These are phyloP conservation scores for Fragum whitleyi DNA, from an alignment of 2,888 invertebrate species.

Conservation along the genomic window DNA sequence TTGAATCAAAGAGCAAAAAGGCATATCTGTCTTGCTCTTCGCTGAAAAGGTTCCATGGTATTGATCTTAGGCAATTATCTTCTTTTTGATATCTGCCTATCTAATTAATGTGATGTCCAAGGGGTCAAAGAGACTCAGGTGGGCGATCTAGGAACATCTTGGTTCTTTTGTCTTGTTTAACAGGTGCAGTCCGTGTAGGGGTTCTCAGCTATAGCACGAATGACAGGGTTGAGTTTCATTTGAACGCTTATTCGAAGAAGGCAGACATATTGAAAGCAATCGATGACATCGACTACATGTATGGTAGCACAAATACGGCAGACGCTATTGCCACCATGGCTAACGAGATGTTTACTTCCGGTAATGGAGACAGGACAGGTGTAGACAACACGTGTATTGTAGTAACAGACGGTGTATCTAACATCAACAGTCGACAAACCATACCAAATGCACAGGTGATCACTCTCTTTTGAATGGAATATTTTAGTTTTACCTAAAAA, in stretches of 20 bases:
- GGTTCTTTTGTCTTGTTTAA: not conserved
- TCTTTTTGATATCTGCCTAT: no score
- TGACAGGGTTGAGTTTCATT: conserved; percentile 74
- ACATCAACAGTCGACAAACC: conserved; percentile 77
- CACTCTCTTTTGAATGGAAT: no score
- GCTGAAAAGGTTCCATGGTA: no score
- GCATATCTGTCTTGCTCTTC: no score
- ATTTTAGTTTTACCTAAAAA: no score
- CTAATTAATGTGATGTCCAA: no score
- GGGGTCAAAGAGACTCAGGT: not conserved
- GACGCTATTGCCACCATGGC: conserved; percentile 77
- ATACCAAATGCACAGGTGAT: conserved; percentile 76
- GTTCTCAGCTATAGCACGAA: conserved; percentile 76
- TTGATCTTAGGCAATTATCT: no score
- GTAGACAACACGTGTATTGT: conserved; percentile 78
- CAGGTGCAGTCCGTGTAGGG: conserved; percentile 70
- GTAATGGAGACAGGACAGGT: conserved; percentile 77
- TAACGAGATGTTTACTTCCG: conserved; percentile 71
- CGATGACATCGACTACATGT: conserved; percentile 73
- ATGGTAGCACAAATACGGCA: conserved; percentile 82
- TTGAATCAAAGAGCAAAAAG: no score
- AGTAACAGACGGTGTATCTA: conserved; percentile 83
- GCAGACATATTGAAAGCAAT: conserved; percentile 73
- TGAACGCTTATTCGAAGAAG: conserved; percentile 71
- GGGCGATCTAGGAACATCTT: not conserved